Percentiles rank a stretch among this genome's conserved stretches.
Conservation (phyloP, 2,797 vertebrate species). For the Myotis findleyi region DNA sequence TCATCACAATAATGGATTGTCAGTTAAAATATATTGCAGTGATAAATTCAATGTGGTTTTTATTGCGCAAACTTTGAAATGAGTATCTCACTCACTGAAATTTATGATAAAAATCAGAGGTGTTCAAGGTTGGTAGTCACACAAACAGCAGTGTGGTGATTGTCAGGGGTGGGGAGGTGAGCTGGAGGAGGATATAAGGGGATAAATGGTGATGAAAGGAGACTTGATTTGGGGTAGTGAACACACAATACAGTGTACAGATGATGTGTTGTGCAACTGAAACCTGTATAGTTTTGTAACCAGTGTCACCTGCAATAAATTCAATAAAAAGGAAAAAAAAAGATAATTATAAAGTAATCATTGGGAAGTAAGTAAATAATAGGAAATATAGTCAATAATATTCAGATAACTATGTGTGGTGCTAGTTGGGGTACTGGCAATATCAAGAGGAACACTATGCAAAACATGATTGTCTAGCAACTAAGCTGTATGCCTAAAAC, state of each 20-base stretch:
- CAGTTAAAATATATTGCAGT: conserved; percentile 28
- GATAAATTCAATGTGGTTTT: conserved; percentile 29
- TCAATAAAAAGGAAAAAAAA: neutral
- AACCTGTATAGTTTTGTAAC: neutral
- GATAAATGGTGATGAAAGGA: neutral
- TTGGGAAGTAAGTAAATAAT: neutral
- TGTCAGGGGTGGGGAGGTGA: neutral
- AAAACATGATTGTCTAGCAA: neutral
- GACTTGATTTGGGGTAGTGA: too few species aligned
- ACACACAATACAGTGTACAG: neutral
- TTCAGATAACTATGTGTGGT: neutral
- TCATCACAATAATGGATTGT: conserved; percentile 44
- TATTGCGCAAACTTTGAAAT: conserved; percentile 14
- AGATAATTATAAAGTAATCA: neutral
- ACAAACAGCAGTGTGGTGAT: too few species aligned
- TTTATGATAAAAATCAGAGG: conserved; percentile 32
- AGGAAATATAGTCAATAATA: neutral
- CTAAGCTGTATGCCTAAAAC: neutral
- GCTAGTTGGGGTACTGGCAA: neutral
- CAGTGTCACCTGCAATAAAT: neutral
- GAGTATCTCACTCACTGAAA: conserved; percentile 15
- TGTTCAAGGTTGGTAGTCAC: neutral
- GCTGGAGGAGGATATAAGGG: neutral
- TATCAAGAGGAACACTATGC: neutral
- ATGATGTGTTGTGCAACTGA: neutral